A percentile compares a stretch with the other conserved stretches of the same genome.
phyloP scores from a whole-genome alignment of 2,797 vertebrate species.

The Amblyraja radiata region DNA sequence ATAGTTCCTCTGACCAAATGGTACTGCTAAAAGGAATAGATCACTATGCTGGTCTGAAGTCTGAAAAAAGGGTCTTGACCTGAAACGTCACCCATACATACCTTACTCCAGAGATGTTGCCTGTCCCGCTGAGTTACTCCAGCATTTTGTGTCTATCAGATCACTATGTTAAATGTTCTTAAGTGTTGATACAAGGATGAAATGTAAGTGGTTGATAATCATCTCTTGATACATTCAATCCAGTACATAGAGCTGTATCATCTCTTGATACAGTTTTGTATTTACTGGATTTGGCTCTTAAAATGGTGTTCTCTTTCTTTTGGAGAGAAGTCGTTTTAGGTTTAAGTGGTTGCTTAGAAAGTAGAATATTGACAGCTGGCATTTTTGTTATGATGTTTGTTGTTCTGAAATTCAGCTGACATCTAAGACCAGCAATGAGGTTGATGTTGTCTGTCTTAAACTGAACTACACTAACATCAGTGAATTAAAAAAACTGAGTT shows the following conservation, averaged over 20 bases:
- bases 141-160: no score
- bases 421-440: not conserved
- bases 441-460: not conserved
- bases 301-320: not conserved
- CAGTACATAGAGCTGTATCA: no score
- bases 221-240: not conserved
- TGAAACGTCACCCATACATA: no score
- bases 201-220: not conserved
- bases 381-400: not conserved
- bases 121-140: no score
- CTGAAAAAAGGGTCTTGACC: no score
- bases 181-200: not conserved
- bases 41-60: not conserved
- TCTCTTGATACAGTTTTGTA: not conserved
- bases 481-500: not conserved
- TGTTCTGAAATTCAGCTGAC: not conserved
- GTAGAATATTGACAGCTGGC: not conserved
- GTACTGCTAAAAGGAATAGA: not conserved
- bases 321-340: not conserved
- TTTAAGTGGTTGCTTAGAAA: not conserved
- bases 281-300: not conserved
- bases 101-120: no score
- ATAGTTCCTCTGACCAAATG: not conserved
- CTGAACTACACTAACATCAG: not conserved
- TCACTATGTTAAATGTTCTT: not conserved